Evolutionary conservation across 2,888 invertebrate species (phyloP).

Genomic region (Acanthosepion lycidas): DNA sequence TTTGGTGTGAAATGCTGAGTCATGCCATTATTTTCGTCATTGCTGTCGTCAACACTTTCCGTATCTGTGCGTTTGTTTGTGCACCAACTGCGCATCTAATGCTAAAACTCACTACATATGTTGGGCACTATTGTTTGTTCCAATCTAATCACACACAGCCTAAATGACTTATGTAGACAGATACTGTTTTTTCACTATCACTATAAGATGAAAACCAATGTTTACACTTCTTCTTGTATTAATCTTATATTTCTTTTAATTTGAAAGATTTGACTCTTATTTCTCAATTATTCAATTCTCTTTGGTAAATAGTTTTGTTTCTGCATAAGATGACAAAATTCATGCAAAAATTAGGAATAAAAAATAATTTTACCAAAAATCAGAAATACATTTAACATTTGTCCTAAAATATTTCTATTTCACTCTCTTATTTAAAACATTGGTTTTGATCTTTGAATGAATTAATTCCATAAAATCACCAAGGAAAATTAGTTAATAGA

Average conservation of each 20-base stretch:
- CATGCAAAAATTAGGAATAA: too few species aligned
- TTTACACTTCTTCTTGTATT: background rate
- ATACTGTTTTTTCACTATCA: conserved; percentile 8
- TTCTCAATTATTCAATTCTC: too few species aligned
- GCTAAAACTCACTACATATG: conserved; percentile 18
- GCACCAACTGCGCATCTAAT: background rate
- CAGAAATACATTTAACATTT: background rate
- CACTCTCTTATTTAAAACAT: background rate
- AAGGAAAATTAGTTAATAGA: background rate
- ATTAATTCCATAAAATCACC: background rate
- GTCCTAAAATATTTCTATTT: background rate
- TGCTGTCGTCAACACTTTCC: conserved; percentile 23
- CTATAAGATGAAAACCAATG: background rate
- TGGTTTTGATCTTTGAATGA: conserved; percentile 12
- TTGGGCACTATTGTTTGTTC: conserved; percentile 4
- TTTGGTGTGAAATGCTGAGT: background rate
- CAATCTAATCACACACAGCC: background rate
- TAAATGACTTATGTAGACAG: conserved; percentile 5
- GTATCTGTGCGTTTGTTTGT: conserved; percentile 23
- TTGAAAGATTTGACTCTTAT: too few species aligned
- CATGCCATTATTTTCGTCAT: conserved; percentile 33
- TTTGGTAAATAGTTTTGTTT: too few species aligned
- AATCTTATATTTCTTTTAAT: background rate
- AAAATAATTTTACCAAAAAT: too few species aligned
- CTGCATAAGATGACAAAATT: too few species aligned